phyloP scores from a whole-genome alignment of 1,140 invertebrate species.

The Caenorhabditis inopinata region DNA sequence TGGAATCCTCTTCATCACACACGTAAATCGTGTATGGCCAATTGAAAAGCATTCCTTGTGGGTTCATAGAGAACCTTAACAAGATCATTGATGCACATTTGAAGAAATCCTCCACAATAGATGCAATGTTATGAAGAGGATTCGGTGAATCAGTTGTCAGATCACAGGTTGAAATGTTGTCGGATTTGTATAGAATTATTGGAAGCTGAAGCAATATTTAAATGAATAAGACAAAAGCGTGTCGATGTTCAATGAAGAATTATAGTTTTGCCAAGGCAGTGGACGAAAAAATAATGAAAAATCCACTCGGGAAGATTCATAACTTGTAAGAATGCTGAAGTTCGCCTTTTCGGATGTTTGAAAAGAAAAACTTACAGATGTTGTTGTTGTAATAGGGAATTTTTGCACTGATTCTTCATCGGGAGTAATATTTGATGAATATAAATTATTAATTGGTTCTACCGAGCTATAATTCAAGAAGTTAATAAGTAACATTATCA shows the following conservation, averaged over 20 bases:
- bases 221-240: no score
- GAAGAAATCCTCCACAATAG: not conserved
- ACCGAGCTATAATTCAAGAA: not conserved
- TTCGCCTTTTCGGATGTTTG: no score
- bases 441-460: no score
- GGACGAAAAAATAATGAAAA: no score
- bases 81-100: slow-evolving; percentile 18
- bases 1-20: not conserved
- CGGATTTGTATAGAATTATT: not conserved
- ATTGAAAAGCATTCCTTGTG: slow-evolving; percentile 7
- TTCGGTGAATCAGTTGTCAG: not conserved
- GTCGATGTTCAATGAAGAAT: no score
- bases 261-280: no score
- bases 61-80: not conserved
- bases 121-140: not conserved
- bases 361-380: not conserved
- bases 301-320: no score
- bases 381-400: not conserved
- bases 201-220: not conserved
- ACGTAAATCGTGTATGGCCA: slow-evolving; percentile 21
- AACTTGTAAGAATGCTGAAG: no score
- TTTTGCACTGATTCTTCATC: not conserved
- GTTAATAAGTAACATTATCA: not conserved
- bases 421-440: not conserved
- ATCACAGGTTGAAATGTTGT: not conserved